phyloP scores from a whole-genome alignment of 2,113 vertebrate genomes.

The Tachysurus vachellii region DNA sequence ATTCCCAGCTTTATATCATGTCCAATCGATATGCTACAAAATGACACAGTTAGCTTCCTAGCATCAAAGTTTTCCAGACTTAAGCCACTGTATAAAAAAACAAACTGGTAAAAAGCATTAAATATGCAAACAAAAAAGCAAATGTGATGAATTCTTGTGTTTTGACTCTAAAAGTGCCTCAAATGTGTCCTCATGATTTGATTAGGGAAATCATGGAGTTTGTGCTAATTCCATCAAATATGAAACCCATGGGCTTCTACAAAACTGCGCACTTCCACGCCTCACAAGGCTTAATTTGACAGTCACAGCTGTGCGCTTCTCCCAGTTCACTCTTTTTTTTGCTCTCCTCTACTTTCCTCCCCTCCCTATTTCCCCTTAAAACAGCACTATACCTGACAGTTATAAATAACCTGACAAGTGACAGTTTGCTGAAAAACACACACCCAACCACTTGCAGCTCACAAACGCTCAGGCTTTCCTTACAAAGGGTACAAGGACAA shows the following conservation, averaged over 20 bases:
- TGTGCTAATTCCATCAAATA: slow-evolving; percentile 22
- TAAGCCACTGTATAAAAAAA: background rate
- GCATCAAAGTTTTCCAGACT: background rate
- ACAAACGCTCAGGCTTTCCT: slow-evolving; percentile 1
- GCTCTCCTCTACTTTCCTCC: background rate
- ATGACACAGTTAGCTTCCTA: background rate
- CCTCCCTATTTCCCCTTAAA: slow-evolving; percentile 21
- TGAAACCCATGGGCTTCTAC: slow-evolving; percentile 25
- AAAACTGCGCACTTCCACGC: slow-evolving; percentile 22
- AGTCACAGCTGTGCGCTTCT: slow-evolving; percentile 41
- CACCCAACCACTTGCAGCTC: background rate
- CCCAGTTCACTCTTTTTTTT: slow-evolving; percentile 17
- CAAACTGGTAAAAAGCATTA: background rate
- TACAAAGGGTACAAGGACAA: background rate
- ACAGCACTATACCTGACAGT: slow-evolving; percentile 8
- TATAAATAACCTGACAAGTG: slow-evolving; percentile 30
- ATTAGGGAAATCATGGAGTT: slow-evolving; percentile 36
- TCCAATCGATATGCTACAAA: background rate
- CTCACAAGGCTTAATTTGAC: slow-evolving; percentile 39
- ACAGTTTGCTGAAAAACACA: slow-evolving; percentile 10
- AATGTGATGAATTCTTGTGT: background rate
- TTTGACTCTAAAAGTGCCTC: background rate
- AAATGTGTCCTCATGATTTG: slow-evolving; percentile 26
- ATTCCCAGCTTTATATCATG: background rate
- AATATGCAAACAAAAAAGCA: background rate